Evolutionary conservation across 2,113 vertebrate species (phyloP).

Genomic region (Pholis gunnellus): DNA sequence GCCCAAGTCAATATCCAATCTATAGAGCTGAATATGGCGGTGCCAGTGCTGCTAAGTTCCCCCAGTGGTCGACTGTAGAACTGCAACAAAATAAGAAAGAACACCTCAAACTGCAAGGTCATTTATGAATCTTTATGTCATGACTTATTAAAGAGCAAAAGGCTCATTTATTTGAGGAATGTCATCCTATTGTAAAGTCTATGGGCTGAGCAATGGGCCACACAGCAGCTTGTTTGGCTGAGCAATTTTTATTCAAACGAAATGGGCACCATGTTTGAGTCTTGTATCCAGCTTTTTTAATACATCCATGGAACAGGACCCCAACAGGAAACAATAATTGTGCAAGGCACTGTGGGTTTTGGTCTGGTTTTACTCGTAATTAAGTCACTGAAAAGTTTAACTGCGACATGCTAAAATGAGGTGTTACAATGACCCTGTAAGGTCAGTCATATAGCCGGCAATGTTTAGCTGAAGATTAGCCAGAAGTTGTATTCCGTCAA

Average conservation of each 20-base stretch:
- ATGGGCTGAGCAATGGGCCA: neutral
- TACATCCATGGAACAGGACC: constrained; percentile 1
- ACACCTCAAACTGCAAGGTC: neutral
- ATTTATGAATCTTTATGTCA: neutral
- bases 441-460: neutral
- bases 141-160: neutral
- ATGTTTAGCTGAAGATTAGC: constrained; percentile 5
- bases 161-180: neutral
- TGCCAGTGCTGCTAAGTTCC: neutral
- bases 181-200: neutral
- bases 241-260: neutral
- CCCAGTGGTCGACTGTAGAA: neutral
- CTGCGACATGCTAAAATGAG: neutral
- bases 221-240: neutral
- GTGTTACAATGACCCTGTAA: neutral
- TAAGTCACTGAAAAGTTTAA: neutral
- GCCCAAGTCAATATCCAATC: neutral
- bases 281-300: neutral
- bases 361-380: neutral
- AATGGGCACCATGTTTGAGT: neutral
- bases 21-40: neutral
- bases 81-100: constrained; percentile 4
- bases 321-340: neutral
- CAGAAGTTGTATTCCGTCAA: neutral
- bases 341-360: neutral